These are phyloP conservation scores for Linepithema humile DNA, from an alignment of 1,140 invertebrate genomes.

Conservation along the genomic window DNA sequence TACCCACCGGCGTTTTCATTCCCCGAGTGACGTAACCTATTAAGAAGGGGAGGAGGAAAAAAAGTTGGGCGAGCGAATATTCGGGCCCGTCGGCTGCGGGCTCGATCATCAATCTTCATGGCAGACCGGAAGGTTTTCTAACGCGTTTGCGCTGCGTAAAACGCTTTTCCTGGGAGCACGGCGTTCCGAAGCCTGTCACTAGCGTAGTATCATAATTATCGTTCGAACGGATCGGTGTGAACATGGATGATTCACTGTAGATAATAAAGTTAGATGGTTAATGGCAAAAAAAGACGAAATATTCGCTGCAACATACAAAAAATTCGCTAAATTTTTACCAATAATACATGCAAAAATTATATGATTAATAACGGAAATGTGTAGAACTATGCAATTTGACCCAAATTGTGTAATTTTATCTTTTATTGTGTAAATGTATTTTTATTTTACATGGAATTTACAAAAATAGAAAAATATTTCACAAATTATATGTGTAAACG, in stretches of 20 bases:
- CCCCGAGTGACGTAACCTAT: constrained; percentile 49
- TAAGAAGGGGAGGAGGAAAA: constrained; percentile 42
- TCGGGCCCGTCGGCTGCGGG: constrained; percentile 22
- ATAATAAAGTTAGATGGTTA: constrained; percentile 7
- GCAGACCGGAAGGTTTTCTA: constrained; percentile 33
- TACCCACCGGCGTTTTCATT: constrained; percentile 35
- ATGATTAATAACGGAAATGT: no score
- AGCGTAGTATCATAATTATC: constrained; percentile 53
- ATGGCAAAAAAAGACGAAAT: not conserved
- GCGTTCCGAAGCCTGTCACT: constrained; percentile 11
- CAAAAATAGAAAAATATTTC: no score
- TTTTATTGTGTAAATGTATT: no score
- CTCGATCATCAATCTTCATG: constrained; percentile 61
- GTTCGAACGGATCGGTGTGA: constrained; percentile 23
- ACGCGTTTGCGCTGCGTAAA: constrained; percentile 36
- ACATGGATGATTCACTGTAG: not conserved
- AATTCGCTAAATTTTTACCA: not conserved
- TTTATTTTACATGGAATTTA: no score
- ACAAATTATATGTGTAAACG: no score
- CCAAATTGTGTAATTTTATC: no score
- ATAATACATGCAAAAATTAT: no score
- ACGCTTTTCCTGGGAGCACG: constrained; percentile 7
- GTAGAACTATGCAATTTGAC: no score
- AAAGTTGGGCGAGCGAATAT: constrained; percentile 40
- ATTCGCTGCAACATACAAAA: no score